These are phyloP conservation scores for Strongylocentrotus purpuratus DNA, from an alignment of 35 echinoderm and acorn worm species.

Conservation along the genomic window DNA sequence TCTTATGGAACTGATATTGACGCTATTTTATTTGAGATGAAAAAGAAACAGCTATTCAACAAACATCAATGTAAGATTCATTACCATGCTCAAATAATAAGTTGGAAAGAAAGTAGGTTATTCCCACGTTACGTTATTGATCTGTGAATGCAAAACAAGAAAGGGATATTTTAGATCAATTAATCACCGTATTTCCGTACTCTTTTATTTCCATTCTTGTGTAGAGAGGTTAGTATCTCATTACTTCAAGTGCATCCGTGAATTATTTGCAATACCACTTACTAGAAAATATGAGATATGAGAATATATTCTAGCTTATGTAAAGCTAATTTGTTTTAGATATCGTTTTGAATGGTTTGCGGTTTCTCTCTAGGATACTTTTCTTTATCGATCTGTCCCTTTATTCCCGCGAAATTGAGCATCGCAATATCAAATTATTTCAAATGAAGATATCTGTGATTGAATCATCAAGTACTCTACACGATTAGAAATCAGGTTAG, in stretches of 20 bases:
- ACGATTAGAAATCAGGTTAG: constrained; percentile 37
- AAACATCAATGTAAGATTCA: neutral
- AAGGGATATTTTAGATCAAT: neutral
- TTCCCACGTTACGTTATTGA: neutral
- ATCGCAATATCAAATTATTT: constrained; percentile 28
- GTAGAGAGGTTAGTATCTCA: neutral
- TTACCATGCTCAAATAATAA: neutral
- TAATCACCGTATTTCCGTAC: neutral
- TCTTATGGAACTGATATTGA: neutral
- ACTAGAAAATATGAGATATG: neutral
- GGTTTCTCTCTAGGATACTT: neutral
- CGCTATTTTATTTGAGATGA: neutral
- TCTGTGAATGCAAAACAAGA: neutral
- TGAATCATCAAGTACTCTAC: constrained; percentile 45
- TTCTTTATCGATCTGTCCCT: neutral
- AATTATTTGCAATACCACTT: neutral
- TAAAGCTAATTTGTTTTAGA: constrained; percentile 21
- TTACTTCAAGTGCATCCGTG: neutral
- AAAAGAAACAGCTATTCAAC: neutral
- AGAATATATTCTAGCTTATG: neutral
- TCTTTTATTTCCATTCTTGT: neutral
- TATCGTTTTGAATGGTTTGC: neutral
- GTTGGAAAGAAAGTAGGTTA: neutral
- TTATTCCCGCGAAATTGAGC: constrained; percentile 24
- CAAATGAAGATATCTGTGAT: constrained; percentile 30